These are phyloP conservation scores for Nycticorax nycticorax DNA, from an alignment of 2,113 vertebrate genomes.

Conservation along the genomic window DNA sequence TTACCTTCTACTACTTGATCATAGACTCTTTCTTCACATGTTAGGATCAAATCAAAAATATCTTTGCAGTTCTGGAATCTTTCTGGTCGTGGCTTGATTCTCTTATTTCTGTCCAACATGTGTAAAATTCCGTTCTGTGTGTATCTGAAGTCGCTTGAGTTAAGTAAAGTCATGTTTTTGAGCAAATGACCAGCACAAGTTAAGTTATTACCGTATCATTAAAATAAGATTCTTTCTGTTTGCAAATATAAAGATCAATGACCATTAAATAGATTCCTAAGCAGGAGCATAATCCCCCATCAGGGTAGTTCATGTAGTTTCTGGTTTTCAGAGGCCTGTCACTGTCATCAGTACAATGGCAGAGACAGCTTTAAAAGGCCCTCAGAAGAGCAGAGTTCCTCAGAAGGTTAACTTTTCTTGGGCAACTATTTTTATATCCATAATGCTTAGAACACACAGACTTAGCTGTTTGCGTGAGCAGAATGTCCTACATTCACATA, in stretches of 20 bases:
- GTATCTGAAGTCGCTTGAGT: slow-evolving; percentile 85
- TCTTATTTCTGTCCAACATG: slow-evolving; percentile 98
- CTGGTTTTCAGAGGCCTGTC: neutral
- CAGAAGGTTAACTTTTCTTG: neutral
- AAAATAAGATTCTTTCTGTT: neutral
- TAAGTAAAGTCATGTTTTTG: slow-evolving; percentile 78
- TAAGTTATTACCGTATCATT: neutral
- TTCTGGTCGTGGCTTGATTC: slow-evolving; percentile 94
- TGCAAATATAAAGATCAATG: neutral
- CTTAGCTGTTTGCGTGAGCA: neutral
- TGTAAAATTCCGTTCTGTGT: slow-evolving; percentile 98
- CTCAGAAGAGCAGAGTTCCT: neutral
- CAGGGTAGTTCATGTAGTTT: neutral
- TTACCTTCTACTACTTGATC: slow-evolving; percentile 99
- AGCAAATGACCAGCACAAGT: neutral
- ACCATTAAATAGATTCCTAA: neutral
- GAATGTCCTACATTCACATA: neutral
- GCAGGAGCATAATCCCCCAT: neutral
- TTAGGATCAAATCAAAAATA: slow-evolving; percentile 95
- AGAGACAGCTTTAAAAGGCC: neutral
- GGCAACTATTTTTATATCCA: neutral
- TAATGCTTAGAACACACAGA: neutral
- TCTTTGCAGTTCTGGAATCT: slow-evolving; percentile 97
- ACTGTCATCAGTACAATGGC: neutral
- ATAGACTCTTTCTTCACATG: slow-evolving; percentile 96